phyloP scores from a whole-genome alignment of 1,140 invertebrate genomes.

The Vollenhovia emeryi region DNA sequence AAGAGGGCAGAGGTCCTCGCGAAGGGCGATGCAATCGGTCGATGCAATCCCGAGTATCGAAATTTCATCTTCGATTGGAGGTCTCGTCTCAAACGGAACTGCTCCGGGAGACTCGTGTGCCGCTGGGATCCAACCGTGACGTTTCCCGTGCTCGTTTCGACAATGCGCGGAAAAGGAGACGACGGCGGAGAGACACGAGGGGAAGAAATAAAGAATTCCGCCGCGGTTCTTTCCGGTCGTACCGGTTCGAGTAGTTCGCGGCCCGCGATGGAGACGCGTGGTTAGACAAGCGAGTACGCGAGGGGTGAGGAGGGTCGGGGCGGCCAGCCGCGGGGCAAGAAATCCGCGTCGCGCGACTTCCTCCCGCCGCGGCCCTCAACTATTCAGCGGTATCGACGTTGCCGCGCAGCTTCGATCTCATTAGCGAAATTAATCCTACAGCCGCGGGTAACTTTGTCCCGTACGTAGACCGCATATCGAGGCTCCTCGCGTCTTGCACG shows the following conservation, averaged over 20 bases:
- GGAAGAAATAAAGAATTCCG: conserved; percentile 60
- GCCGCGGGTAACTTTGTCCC: not conserved
- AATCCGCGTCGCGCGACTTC: conserved; percentile 46
- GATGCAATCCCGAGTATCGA: no score
- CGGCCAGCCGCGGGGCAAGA: no score
- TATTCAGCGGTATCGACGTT: not conserved
- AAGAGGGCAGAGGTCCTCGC: no score
- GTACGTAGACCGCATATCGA: not conserved
- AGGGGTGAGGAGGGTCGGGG: no score
- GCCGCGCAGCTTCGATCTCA: not conserved
- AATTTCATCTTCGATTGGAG: no score
- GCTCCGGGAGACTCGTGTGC: no score
- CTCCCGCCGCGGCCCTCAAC: not conserved
- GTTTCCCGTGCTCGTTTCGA: conserved; percentile 62
- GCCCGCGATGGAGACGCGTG: conserved; percentile 59
- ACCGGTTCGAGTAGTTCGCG: conserved; percentile 63
- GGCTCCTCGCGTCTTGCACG: no score
- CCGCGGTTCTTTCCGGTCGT: conserved; percentile 66
- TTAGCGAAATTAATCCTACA: conserved; percentile 17
- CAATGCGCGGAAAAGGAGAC: conserved; percentile 36
- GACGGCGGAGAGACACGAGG: not conserved
- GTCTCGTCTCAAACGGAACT: no score
- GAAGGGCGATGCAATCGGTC: no score
- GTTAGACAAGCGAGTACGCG: conserved; percentile 26
- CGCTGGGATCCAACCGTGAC: conserved; percentile 22